These are phyloP conservation scores for Charaxes varanes DNA, from an alignment of 1,140 invertebrate species.

Conservation along the genomic window DNA sequence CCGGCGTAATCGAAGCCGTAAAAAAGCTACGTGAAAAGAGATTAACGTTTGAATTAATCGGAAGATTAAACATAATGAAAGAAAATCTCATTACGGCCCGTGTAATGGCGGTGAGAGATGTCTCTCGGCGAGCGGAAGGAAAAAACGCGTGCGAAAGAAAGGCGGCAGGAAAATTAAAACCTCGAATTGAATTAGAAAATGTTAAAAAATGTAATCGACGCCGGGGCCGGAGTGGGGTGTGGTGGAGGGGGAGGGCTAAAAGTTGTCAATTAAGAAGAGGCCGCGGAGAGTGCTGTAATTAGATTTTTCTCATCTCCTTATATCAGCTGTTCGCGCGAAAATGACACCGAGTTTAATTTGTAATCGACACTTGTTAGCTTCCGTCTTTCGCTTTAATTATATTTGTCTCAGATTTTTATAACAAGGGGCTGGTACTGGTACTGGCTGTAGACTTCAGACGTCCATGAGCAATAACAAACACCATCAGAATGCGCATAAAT, in stretches of 20 bases:
- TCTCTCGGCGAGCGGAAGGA: constrained; percentile 50
- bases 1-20: constrained; percentile 43
- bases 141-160: constrained; percentile 61
- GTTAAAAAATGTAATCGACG: constrained; percentile 72
- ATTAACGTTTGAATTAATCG: constrained; percentile 74
- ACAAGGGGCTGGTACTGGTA: too few species aligned
- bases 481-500: too few species aligned
- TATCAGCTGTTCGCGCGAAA: constrained; percentile 49
- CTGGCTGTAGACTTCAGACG: too few species aligned
- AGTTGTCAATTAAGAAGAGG: constrained; percentile 69
- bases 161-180: constrained; percentile 69
- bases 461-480: too few species aligned
- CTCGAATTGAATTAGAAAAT: constrained; percentile 70
- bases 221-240: constrained; percentile 29
- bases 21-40: constrained; percentile 60
- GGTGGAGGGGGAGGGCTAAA: constrained; percentile 28
- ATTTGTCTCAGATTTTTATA: constrained; percentile 33
- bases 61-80: constrained; percentile 74
- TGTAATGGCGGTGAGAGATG: constrained; percentile 72
- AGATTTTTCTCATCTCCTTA: constrained; percentile 71
- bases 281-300: constrained; percentile 64
- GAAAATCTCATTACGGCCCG: constrained; percentile 70
- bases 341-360: constrained; percentile 69
- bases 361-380: constrained; percentile 70
- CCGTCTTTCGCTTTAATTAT: constrained; percentile 52